Conservation (phyloP, 2,888 invertebrate species). For the Conchocele bisecta region DNA sequence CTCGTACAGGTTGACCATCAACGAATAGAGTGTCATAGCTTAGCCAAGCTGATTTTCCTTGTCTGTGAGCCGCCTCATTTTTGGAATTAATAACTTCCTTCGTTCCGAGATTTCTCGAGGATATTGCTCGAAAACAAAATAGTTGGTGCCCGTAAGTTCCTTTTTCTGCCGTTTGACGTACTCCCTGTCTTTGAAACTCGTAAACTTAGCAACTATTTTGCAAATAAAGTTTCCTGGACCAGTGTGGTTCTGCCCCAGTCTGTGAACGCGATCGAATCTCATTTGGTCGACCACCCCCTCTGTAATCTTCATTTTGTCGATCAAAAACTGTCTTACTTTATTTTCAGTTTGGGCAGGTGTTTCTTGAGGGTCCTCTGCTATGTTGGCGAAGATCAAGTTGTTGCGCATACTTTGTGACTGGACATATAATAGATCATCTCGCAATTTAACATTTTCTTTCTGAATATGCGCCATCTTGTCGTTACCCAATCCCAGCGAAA, state of each 20-base stretch:
- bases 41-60: conserved; percentile 2
- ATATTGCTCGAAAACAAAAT: neutral
- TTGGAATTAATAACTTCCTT: neutral
- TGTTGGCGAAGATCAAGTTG: neutral
- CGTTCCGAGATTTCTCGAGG: conserved; percentile 4
- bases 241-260: neutral
- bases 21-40: too few relatives aligned
- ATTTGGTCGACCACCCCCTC: neutral
- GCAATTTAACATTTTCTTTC: too few relatives aligned
- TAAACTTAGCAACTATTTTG: neutral
- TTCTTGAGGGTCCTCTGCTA: conserved; percentile 1
- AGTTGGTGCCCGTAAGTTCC: neutral
- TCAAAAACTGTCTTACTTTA: neutral
- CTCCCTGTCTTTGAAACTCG: conserved; percentile 2
- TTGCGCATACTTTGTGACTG: conserved; percentile 7
- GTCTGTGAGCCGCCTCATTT: conserved; percentile 1
- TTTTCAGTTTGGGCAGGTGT: neutral
- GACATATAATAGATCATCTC: neutral
- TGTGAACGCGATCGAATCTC: neutral
- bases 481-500: too few relatives aligned
- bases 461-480: too few relatives aligned
- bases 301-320: neutral
- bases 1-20: conserved; percentile 3
- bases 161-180: neutral
- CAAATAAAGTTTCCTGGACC: neutral